Percentiles rank a stretch among this genome's conserved stretches.
These are phyloP conservation scores for Cryptotis parvus DNA, from an alignment of 2,113 vertebrate genomes.

Conservation along the genomic window DNA sequence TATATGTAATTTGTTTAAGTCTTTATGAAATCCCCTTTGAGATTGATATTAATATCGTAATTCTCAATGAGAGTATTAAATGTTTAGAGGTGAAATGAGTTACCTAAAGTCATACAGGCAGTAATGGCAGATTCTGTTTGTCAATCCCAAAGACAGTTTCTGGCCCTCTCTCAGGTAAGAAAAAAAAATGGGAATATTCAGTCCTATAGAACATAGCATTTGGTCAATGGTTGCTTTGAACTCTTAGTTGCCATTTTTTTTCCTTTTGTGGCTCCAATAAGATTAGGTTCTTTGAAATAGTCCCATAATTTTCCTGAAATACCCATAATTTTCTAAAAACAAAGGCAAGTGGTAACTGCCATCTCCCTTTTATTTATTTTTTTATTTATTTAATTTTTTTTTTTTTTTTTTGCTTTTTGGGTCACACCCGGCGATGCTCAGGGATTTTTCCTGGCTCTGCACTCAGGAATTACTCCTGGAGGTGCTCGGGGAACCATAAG, in stretches of 20 bases:
- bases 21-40: neutral
- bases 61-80: neutral
- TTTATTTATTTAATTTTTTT: too few relatives aligned
- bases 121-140: neutral
- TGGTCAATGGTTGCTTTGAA: neutral
- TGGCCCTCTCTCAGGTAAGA: neutral
- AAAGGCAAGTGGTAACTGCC: neutral
- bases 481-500: too few relatives aligned
- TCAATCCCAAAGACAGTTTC: neutral
- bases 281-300: neutral
- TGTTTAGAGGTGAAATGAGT: neutral
- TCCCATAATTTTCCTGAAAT: neutral
- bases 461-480: too few relatives aligned
- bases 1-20: slow-evolving; percentile 5
- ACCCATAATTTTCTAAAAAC: neutral
- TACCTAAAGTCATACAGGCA: slow-evolving; percentile 3
- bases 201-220: neutral
- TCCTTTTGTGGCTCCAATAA: slow-evolving; percentile 31
- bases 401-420: too few relatives aligned
- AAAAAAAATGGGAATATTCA: neutral
- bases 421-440: too few relatives aligned
- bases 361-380: neutral
- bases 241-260: neutral
- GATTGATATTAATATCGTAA: neutral
- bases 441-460: too few relatives aligned